Percentiles rank a stretch among this genome's conserved stretches.
phyloP scores from a whole-genome alignment of 2,113 vertebrate genomes.

The Brachypodius melanocephalos region DNA sequence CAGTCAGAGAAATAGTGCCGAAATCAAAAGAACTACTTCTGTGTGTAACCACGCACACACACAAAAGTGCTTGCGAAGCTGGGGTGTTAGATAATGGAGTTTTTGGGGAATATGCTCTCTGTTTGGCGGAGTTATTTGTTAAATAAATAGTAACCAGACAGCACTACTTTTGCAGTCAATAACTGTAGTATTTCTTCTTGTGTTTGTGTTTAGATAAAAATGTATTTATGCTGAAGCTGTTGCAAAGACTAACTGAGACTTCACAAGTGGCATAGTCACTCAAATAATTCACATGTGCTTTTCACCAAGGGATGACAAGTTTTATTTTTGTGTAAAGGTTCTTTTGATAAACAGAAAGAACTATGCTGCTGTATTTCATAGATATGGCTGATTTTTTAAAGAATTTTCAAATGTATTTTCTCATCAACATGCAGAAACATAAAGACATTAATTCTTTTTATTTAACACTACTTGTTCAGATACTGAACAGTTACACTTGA shows the following conservation, averaged over 20 bases:
- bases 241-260: neutral
- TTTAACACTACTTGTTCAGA: neutral
- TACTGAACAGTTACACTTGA: neutral
- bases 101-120: slow-evolving; percentile 20
- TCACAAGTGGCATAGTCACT: neutral
- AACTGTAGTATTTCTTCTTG: neutral
- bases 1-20: neutral
- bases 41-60: neutral
- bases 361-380: neutral
- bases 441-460: neutral
- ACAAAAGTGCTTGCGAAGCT: slow-evolving; percentile 1
- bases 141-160: neutral
- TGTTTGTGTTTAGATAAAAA: slow-evolving; percentile 36
- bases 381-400: neutral
- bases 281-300: slow-evolving; percentile 5
- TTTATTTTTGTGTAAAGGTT: neutral
- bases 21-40: neutral
- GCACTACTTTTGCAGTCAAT: neutral
- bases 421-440: neutral
- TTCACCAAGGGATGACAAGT: neutral
- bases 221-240: neutral
- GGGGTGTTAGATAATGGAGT: slow-evolving; percentile 15
- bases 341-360: neutral
- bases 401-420: neutral
- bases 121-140: slow-evolving; percentile 17